Conservation (phyloP, 2,888 invertebrate genomes). For the Epistrophe grossulariae region DNA sequence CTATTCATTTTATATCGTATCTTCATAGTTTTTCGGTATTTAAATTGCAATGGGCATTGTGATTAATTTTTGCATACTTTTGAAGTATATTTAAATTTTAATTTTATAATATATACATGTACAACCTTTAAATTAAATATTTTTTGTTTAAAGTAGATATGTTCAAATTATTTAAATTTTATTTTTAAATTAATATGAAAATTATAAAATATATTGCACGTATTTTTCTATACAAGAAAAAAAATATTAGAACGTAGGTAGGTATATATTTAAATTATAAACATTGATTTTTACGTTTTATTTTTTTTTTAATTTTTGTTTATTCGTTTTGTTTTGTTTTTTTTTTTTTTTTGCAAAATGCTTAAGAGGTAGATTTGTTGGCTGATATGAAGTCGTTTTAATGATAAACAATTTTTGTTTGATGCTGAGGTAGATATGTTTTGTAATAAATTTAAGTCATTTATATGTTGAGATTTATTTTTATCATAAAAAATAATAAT, state of each 20-base stretch:
- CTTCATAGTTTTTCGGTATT: conserved; percentile 2
- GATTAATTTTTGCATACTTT: conserved; percentile 54
- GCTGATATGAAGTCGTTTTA: conserved; percentile 58
- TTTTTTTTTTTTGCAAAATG: conserved; percentile 34
- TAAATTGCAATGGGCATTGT: conserved; percentile 32
- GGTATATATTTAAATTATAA: neutral
- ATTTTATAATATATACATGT: conserved; percentile 58
- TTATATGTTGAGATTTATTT: conserved; percentile 19
- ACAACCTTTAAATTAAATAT: conserved; percentile 71
- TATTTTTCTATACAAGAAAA: conserved; percentile 6
- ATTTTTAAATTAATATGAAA: conserved; percentile 38
- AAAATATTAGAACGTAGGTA: neutral
- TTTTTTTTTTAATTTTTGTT: neutral
- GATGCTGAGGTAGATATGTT: conserved; percentile 62
- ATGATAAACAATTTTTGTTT: conserved; percentile 20
- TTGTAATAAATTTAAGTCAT: neutral
- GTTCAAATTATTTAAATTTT: conserved; percentile 44
- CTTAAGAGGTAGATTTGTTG: conserved; percentile 65
- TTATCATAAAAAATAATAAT: neutral
- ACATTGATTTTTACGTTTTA: neutral
- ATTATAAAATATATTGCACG: conserved; percentile 68
- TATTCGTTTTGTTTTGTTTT: conserved; percentile 11
- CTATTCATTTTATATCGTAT: conserved; percentile 46
- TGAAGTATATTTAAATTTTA: conserved; percentile 53
- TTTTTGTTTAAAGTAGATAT: conserved; percentile 52